Evolutionary conservation across 2,888 invertebrate species (phyloP), one percentile per base, ranked within the genome.

Genomic region (Masnerella sp.): DNA sequence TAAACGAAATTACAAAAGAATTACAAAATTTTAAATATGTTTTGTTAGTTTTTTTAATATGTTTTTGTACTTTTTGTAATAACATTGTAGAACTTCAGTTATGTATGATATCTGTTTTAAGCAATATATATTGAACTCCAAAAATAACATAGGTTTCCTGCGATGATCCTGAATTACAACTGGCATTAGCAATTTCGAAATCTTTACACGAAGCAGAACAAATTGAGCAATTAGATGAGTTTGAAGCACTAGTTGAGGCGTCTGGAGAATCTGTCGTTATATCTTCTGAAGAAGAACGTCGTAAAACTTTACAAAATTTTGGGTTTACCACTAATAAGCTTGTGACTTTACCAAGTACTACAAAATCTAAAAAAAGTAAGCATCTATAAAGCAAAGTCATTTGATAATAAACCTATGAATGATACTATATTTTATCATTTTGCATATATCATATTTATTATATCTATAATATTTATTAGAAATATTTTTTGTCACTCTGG

Each of bases 171-270:
- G 85, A 88, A 75, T 74, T 89, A 8, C 84, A 89, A 59, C 79
- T 89, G 45, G 89, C 87, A 9, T 69, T 89, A 40, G 89, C 88
- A 5, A 79, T 89, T 58, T 89, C 89, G 9, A 84, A 83, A 68
- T 89, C 89, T 1, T 81, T 89, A 17, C 84, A 87, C 36, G 87
- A 89, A 77, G 84, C 82, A 18, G 80, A 88, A 47, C 78, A 85
- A 75, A 78, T 79, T 9, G 79, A 83, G 17, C 78, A 83, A 61
- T 59, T 84, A 14, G 81, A 85, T 67, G 83, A 87, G 65, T 83
- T 83, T 36, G 78, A 83, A 15, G 74, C 81, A 14, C 62, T 87
- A 45, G 78, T 83, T 49, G 54, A 78, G 25, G 49, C 76, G 36
- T 43, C 42, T 17, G 49, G 74, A 17, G 52, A 81, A 22, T 72